Conservation (phyloP, 1,140 invertebrate genomes). For the Rhagoletis zephyria region DNA sequence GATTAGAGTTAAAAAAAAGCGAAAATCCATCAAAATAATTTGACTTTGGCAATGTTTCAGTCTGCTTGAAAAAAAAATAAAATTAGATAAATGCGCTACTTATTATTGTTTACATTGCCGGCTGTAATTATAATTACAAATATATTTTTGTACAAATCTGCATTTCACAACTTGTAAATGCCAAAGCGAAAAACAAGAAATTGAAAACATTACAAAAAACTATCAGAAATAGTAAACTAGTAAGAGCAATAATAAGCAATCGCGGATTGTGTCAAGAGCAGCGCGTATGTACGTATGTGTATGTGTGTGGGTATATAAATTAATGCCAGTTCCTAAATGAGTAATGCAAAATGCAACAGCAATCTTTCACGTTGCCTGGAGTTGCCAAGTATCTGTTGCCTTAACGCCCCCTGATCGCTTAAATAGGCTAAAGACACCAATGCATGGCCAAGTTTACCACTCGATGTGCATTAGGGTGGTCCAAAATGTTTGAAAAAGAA, state of each 20-base stretch:
- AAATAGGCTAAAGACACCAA: conserved; percentile 20
- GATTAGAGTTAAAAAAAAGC: background rate
- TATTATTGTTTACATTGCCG: background rate
- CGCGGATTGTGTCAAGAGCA: conserved; percentile 31
- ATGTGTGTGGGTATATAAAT: background rate
- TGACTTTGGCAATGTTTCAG: background rate
- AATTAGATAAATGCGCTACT: background rate
- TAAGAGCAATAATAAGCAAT: background rate
- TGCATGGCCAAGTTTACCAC: background rate
- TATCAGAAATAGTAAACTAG: background rate
- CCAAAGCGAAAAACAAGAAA: background rate
- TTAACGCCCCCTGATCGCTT: background rate
- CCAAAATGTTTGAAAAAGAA: no score
- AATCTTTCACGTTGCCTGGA: background rate
- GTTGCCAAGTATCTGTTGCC: conserved; percentile 6
- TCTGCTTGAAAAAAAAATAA: background rate
- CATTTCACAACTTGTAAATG: background rate
- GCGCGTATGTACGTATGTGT: background rate
- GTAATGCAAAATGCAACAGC: background rate
- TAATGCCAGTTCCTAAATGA: no score
- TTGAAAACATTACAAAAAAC: background rate
- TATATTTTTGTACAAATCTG: background rate
- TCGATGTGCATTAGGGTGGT: background rate
- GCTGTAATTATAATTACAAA: background rate
- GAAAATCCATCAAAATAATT: conserved; percentile 1